Conservation (phyloP, 2,113 vertebrate genomes). For the Mesoclemmys tuberculata region DNA sequence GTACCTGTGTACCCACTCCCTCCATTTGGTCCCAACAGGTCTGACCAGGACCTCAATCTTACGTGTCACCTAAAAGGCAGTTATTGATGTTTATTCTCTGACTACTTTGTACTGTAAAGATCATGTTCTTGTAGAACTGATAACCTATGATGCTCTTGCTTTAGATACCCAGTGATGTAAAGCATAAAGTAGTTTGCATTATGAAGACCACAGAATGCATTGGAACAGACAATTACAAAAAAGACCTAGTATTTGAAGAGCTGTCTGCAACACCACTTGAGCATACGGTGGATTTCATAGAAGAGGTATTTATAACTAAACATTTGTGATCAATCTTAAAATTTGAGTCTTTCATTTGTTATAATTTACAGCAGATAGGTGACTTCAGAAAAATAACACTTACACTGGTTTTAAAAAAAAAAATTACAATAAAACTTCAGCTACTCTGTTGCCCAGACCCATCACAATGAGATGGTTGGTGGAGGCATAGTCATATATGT, state of each 20-base stretch:
- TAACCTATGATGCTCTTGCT: not conserved
- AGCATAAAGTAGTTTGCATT: constrained; percentile 65
- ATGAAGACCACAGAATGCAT: constrained; percentile 61
- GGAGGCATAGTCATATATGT: not conserved
- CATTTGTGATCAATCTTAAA: not conserved
- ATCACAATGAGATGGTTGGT: not conserved
- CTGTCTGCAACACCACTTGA: constrained; percentile 56
- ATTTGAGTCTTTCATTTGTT: not conserved
- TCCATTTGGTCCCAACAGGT: not conserved
- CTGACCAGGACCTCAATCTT: not conserved
- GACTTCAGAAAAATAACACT: not conserved
- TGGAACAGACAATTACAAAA: constrained; percentile 67
- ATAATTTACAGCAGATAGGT: not conserved
- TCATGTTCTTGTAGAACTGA: not conserved
- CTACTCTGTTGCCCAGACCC: not conserved
- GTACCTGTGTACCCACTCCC: not conserved
- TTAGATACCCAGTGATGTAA: constrained; percentile 22
- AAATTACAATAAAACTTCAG: not conserved
- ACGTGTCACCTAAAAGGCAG: not conserved
- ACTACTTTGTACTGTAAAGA: not conserved
- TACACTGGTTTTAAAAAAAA: not conserved
- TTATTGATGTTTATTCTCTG: not conserved
- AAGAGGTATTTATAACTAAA: constrained; percentile 66
- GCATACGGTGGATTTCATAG: constrained; percentile 60
- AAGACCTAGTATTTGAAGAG: constrained; percentile 66